Conservation (phyloP, 2,113 vertebrate species). For the Heliornis fulica region DNA sequence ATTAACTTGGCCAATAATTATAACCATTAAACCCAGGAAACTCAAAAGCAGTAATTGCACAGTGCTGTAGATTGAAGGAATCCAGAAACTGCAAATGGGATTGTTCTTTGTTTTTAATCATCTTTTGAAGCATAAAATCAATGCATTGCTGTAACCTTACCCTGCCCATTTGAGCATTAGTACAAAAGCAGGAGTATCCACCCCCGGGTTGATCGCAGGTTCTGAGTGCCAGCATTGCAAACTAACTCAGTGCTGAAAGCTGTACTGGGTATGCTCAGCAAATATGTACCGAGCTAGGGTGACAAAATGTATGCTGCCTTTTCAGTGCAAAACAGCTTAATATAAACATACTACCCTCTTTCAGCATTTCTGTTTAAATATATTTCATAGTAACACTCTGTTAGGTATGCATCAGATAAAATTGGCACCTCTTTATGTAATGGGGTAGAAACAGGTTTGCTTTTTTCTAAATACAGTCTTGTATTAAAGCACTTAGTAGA, state of each 20-base stretch:
- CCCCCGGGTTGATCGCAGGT: neutral
- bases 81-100: neutral
- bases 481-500: neutral
- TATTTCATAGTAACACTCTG: neutral
- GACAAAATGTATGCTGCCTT: neutral
- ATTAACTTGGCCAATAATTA: neutral
- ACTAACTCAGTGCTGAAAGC: neutral
- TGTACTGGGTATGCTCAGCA: neutral
- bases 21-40: neutral
- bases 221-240: neutral
- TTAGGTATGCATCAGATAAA: neutral
- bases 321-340: neutral
- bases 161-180: neutral
- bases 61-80: neutral
- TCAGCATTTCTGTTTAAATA: neutral
- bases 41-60: neutral
- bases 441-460: neutral
- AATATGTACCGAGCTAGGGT: neutral
- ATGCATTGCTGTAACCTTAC: neutral
- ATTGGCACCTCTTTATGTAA: neutral
- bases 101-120: neutral
- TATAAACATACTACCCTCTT: neutral
- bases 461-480: neutral
- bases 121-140: neutral
- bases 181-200: neutral